These are phyloP conservation scores for Molossus molossus DNA, from an alignment of 2,797 vertebrate genomes.

Conservation along the genomic window DNA sequence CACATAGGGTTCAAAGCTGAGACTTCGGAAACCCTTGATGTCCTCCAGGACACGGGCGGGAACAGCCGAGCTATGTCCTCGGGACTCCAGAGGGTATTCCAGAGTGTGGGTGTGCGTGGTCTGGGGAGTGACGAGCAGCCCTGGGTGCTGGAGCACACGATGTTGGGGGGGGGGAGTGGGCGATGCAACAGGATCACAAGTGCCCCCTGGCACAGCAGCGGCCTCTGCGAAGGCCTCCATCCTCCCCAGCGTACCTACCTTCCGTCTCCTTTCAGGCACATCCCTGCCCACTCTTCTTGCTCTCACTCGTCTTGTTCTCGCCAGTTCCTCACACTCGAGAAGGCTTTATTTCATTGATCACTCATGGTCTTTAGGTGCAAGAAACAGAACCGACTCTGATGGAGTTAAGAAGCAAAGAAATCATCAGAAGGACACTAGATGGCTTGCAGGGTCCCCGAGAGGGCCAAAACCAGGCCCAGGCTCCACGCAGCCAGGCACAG, in stretches of 20 bases:
- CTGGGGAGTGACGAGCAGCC: background rate
- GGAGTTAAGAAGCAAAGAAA: conserved; percentile 18
- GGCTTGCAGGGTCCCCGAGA: background rate
- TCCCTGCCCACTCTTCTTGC: background rate
- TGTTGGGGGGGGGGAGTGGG: background rate
- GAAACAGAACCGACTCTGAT: background rate
- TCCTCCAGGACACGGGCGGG: background rate
- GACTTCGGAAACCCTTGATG: conserved; percentile 75
- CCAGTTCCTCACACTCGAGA: background rate
- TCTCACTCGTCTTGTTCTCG: background rate
- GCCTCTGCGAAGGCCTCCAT: background rate
- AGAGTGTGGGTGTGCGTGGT: background rate
- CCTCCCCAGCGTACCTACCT: background rate
- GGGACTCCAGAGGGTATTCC: background rate
- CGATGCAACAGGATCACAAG: background rate
- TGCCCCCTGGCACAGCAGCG: background rate
- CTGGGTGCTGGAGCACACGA: background rate
- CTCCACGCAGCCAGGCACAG: background rate
- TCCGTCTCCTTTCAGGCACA: background rate
- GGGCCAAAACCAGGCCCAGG: background rate
- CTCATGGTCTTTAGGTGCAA: background rate
- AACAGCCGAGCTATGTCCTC: background rate
- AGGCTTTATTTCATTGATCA: background rate
- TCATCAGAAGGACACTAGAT: background rate
- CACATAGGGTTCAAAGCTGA: background rate